Conservation (phyloP, 2,113 vertebrate species). For the Brienomyrus longianalis region DNA sequence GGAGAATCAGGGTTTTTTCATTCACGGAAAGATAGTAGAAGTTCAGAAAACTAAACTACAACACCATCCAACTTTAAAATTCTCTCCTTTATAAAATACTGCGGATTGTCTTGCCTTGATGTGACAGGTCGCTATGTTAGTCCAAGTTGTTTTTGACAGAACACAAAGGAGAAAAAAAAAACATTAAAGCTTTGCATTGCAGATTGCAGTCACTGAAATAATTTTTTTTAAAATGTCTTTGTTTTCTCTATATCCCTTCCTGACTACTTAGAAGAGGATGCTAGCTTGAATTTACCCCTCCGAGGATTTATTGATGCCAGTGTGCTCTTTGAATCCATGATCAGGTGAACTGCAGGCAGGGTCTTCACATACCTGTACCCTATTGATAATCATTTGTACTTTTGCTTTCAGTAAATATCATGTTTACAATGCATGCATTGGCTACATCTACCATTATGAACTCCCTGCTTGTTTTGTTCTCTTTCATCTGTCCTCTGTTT, state of each 20-base stretch:
- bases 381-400: constrained; percentile 23
- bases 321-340: constrained; percentile 48
- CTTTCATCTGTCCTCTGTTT: constrained; percentile 54
- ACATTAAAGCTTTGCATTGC: constrained; percentile 42
- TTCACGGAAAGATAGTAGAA: constrained; percentile 34
- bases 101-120: constrained; percentile 57
- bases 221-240: constrained; percentile 42
- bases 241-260: constrained; percentile 46
- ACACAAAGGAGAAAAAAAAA: constrained; percentile 47
- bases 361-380: constrained; percentile 37
- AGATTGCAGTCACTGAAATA: constrained; percentile 49
- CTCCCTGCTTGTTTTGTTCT: constrained; percentile 14
- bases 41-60: constrained; percentile 38
- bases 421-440: constrained; percentile 39
- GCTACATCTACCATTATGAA: constrained; percentile 26
- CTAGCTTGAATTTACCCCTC: constrained; percentile 54
- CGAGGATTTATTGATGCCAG: constrained; percentile 55
- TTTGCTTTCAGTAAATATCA: constrained; percentile 47
- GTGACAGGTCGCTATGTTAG: constrained; percentile 60
- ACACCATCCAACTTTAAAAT: constrained; percentile 42
- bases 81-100: constrained; percentile 45
- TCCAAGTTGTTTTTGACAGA: constrained; percentile 65
- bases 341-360: constrained; percentile 40
- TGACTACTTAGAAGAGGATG: constrained; percentile 45
- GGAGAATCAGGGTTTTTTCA: constrained; percentile 9